phyloP scores from a whole-genome alignment of 2,888 invertebrate species.

The Orthonevra nobilis region DNA sequence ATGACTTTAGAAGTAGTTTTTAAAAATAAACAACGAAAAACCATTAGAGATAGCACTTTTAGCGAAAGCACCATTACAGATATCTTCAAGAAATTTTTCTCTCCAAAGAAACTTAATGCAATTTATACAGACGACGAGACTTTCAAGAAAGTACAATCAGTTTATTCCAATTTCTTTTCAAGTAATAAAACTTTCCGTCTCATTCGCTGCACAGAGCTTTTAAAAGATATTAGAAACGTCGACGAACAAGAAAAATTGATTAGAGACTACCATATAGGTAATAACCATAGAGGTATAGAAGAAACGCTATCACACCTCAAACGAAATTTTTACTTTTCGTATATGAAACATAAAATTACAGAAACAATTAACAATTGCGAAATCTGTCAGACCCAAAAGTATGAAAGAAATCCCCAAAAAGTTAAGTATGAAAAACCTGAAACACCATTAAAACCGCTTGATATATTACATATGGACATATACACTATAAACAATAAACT shows the following conservation, averaged over 20 bases:
- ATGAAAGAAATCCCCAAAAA: conserved; percentile 14
- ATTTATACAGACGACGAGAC: conserved; percentile 27
- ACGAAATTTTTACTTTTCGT: conserved; percentile 21
- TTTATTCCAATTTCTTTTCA: conserved; percentile 20
- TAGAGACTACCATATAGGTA: conserved; percentile 10
- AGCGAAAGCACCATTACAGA: conserved; percentile 9
- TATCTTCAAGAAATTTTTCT: conserved; percentile 30
- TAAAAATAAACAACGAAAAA: no score
- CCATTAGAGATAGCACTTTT: conserved; percentile 7
- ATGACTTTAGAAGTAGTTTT: neutral
- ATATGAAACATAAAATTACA: conserved; percentile 16
- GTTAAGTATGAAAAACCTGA: neutral
- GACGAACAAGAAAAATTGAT: conserved; percentile 39
- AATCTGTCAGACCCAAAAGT: conserved; percentile 5
- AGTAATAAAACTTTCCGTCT: conserved; percentile 30
- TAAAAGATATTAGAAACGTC: conserved; percentile 21
- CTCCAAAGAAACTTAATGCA: conserved; percentile 50
- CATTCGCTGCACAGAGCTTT: conserved; percentile 30
- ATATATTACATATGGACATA: conserved; percentile 23
- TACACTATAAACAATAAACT: conserved; percentile 16
- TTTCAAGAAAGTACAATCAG: conserved; percentile 34
- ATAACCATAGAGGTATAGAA: no score
- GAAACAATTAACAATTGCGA: conserved; percentile 29
- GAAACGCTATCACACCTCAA: conserved; percentile 12
- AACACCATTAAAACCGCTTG: neutral